Evolutionary conservation across 1,140 invertebrate genomes (phyloP).

Genomic region (Nasonia giraulti): DNA sequence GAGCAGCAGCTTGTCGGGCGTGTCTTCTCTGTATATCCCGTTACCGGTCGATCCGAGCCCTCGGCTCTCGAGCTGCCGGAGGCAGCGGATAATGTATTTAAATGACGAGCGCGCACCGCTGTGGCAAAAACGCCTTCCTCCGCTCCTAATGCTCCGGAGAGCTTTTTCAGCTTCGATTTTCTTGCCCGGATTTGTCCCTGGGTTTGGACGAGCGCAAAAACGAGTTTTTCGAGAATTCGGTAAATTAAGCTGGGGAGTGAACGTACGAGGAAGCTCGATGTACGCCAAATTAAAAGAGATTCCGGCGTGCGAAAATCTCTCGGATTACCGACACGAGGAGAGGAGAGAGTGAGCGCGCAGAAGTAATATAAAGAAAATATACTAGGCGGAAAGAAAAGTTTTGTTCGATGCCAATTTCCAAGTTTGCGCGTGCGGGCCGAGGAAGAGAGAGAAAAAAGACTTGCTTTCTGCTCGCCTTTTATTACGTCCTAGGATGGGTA

Average conservation of each 20-base stretch:
- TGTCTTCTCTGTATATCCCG: not conserved
- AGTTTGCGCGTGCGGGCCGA: not conserved
- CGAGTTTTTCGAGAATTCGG: no score
- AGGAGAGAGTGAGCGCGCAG: not conserved
- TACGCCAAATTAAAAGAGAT: no score
- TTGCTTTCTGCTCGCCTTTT: not conserved
- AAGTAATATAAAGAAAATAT: constrained; percentile 36
- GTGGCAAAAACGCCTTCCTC: not conserved
- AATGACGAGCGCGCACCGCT: not conserved
- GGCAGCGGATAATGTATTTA: constrained; percentile 19
- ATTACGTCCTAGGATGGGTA: not conserved
- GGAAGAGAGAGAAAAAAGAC: not conserved
- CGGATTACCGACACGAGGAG: not conserved
- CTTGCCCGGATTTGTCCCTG: not conserved
- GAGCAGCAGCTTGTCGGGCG: not conserved
- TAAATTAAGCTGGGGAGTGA: no score
- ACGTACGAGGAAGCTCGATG: no score
- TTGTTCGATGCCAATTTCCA: constrained; percentile 29
- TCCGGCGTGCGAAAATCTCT: not conserved
- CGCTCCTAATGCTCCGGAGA: not conserved
- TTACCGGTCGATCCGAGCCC: not conserved
- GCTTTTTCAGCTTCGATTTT: constrained; percentile 1
- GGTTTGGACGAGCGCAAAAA: not conserved
- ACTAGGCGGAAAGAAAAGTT: not conserved
- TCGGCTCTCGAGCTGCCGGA: not conserved